Base-by-base conservation (phyloP, 2,113 vertebrate genomes). In the Grallaria varia region DNA sequence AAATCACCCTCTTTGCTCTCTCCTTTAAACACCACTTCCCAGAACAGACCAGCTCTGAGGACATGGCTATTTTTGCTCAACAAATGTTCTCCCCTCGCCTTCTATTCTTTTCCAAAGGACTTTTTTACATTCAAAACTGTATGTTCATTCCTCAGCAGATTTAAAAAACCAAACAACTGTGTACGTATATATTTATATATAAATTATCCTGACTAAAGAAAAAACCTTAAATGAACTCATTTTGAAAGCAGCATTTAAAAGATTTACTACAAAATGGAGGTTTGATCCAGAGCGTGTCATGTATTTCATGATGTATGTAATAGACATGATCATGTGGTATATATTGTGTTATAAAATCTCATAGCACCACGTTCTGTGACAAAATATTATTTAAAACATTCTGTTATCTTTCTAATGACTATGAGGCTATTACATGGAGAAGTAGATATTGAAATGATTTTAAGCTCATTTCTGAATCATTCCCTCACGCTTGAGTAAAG, bases 11-110 rank as follows among this genome's bases (percentile, higher is more conserved):
- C 16, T 40, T 67, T 33, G 5, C 12, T 35, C 13, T 62, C 13
- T 45, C 17, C 58, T 68, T 9, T 68, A 42, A 49, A 4, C 22
- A 42, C 3, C 9, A 40, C 18, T 71, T 37, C 9, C 19, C 25
- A 63, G 24, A 18, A 56, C 8, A 68, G 44, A 30, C 5, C 6
- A 14, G 4, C 23, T 74, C 21, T 53, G 10, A 73, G 15, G 6
- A 55, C 11, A 10, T 5, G 3, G 8, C 12, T 21, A 52, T 33
- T 37, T 73, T 16, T 19, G 45, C 11, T 39, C 40, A 31, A 17
- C 0, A 1, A 24, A 12, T 27, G 2, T 24, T n/a, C 8, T 62
- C 21, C 9, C 4, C 2, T 84, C 60, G 8, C 10, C 8, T 66
- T 87, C 6, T 52, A 2, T 28, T 8, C 7, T 7, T 73, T 68